Conservation (phyloP, 2,888 invertebrate genomes). For the Heliconius erato region DNA sequence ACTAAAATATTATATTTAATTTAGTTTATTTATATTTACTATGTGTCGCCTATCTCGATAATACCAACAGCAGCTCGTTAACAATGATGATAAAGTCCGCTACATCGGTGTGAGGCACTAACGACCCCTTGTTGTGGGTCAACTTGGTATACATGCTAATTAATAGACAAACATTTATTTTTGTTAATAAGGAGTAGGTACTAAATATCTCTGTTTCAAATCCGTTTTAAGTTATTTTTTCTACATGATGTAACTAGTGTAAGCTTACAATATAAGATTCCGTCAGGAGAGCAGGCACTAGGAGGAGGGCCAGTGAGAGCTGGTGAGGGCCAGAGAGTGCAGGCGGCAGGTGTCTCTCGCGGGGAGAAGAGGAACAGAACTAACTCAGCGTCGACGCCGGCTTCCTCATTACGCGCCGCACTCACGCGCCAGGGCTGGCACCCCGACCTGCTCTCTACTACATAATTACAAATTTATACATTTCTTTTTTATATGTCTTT, state of each 20-base stretch:
- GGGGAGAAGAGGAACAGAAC: neutral
- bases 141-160: neutral
- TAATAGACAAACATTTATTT: slow-evolving; percentile 4
- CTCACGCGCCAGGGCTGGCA: slow-evolving; percentile 16
- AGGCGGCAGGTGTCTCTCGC: neutral
- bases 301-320: neutral
- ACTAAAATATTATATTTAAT: too few relatives aligned
- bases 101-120: neutral
- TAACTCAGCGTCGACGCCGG: neutral
- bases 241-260: neutral
- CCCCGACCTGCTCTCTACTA: neutral
- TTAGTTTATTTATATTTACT: slow-evolving; percentile 12
- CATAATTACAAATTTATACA: neutral
- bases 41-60: neutral
- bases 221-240: neutral
- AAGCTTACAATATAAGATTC: slow-evolving; percentile 5
- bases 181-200: neutral
- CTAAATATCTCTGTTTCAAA: neutral
- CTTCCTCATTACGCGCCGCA: slow-evolving; percentile 17
- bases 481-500: too few relatives aligned
- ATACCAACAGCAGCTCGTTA: neutral
- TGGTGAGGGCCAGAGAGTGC: neutral
- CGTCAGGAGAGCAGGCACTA: neutral
- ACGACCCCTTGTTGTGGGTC: neutral
- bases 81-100: neutral